Evolutionary conservation across 2,888 invertebrate genomes (phyloP).

Genomic region (Torymus auratus): DNA sequence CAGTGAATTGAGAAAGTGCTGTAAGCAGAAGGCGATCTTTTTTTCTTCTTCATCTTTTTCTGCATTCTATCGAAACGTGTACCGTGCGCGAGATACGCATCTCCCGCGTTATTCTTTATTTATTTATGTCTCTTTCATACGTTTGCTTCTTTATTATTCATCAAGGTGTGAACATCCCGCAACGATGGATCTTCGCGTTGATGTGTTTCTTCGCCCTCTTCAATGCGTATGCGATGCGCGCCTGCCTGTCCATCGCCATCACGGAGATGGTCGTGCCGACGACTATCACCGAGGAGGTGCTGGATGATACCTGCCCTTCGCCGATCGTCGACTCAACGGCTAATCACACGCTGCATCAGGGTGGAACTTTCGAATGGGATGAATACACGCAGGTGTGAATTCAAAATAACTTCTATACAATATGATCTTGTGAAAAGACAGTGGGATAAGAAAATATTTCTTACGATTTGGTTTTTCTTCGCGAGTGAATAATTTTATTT

Average conservation of each 20-base stretch:
- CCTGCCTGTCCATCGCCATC: conserved; percentile 84
- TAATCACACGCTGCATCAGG: conserved; percentile 16
- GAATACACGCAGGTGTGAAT: conserved; percentile 55
- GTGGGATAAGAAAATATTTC: no score
- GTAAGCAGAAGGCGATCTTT: conserved; percentile 17
- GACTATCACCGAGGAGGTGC: conserved; percentile 12
- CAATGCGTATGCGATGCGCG: conserved; percentile 87
- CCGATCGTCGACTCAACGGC: not conserved
- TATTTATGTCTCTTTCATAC: not conserved
- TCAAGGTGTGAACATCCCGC: conserved; percentile 63
- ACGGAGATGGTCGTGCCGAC: conserved; percentile 81
- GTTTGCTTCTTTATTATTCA: conserved; percentile 40
- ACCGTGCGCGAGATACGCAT: not conserved
- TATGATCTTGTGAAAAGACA: not conserved
- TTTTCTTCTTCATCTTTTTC: no score
- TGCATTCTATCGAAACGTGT: not conserved
- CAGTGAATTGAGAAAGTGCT: conserved; percentile 49
- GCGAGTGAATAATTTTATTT: no score
- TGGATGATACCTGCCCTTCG: conserved; percentile 52
- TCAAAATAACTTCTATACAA: not conserved
- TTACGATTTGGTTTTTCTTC: no score
- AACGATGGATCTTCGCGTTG: conserved; percentile 76
- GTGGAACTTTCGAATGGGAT: conserved; percentile 49
- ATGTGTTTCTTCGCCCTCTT: conserved; percentile 86
- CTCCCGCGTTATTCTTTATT: not conserved